Percentiles rank a stretch among this genome's conserved stretches.
Evolutionary conservation across 2,888 invertebrate genomes (phyloP).

Genomic region (Hesperia comma): DNA sequence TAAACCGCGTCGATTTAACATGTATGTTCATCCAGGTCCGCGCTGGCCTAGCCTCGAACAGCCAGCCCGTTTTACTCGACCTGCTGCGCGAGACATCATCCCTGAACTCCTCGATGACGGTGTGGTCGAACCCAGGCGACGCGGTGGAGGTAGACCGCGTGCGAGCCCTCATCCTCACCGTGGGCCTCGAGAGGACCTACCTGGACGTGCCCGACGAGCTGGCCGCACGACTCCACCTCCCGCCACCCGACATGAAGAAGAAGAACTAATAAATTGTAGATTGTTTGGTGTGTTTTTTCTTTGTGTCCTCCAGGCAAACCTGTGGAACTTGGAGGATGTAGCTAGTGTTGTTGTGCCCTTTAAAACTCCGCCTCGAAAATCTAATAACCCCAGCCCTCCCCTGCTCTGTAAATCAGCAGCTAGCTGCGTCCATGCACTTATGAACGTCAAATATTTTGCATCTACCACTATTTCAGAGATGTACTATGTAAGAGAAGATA

Average conservation of each 20-base stretch:
- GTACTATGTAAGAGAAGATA: too few species aligned
- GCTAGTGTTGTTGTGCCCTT: too few species aligned
- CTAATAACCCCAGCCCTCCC: too few species aligned
- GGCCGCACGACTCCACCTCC: slow-evolving; percentile 76
- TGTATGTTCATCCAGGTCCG: slow-evolving; percentile 59
- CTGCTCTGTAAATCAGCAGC: too few species aligned
- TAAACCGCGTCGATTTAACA: too few species aligned
- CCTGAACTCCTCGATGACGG: slow-evolving; percentile 87
- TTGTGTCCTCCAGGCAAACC: neutral
- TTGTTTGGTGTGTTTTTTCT: slow-evolving; percentile 20
- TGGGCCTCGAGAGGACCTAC: slow-evolving; percentile 88
- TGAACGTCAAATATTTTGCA: too few species aligned
- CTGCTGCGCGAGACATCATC: slow-evolving; percentile 82
- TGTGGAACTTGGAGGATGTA: too few species aligned
- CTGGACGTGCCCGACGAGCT: slow-evolving; percentile 90
- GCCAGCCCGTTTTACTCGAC: slow-evolving; percentile 83
- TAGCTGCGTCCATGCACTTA: too few species aligned
- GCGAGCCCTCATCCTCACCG: slow-evolving; percentile 85
- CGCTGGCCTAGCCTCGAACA: slow-evolving; percentile 85
- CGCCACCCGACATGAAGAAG: slow-evolving; percentile 57
- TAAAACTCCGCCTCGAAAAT: too few species aligned
- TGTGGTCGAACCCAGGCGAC: slow-evolving; percentile 90
- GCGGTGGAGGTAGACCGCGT: slow-evolving; percentile 86
- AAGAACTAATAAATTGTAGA: slow-evolving; percentile 56
- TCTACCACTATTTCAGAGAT: too few species aligned